Percentiles rank a stretch among this genome's conserved stretches.
These are phyloP conservation scores for Creontiades dilutus DNA, from an alignment of 2,888 invertebrate genomes.

Conservation along the genomic window DNA sequence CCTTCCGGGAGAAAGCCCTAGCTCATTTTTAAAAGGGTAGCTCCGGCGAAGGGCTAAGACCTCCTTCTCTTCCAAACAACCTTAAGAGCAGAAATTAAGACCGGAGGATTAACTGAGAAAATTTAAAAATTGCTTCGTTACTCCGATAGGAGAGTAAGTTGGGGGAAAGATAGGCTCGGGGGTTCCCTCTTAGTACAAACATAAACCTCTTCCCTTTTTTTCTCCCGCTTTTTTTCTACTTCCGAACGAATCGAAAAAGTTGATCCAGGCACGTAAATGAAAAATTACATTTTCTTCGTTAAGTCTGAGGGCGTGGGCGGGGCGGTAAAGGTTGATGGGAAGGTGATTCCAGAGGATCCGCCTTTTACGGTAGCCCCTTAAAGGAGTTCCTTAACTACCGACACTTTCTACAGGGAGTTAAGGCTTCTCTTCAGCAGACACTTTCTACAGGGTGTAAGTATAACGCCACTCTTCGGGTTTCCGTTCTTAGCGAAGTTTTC, in stretches of 20 bases:
- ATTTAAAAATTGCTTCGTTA: constrained; percentile 76
- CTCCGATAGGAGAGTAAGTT: constrained; percentile 30
- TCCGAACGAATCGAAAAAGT: constrained; percentile 75
- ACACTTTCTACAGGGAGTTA: constrained; percentile 9
- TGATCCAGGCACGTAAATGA: constrained; percentile 76
- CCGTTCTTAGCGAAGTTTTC: neutral
- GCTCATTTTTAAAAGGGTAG: constrained; percentile 74
- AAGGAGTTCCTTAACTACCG: constrained; percentile 40
- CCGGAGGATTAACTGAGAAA: constrained; percentile 76
- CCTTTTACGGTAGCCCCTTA: constrained; percentile 19
- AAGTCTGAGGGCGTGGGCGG: constrained; percentile 73
- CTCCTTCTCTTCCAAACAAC: constrained; percentile 46
- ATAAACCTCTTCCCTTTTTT: constrained; percentile 68
- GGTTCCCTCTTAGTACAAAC: constrained; percentile 73
- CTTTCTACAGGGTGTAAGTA: neutral
- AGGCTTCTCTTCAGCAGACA: constrained; percentile 8
- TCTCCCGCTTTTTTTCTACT: constrained; percentile 5
- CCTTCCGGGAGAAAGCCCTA: constrained; percentile 60
- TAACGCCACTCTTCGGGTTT: neutral
- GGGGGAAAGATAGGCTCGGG: constrained; percentile 54
- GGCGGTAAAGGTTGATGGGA: constrained; percentile 31
- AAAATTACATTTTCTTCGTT: constrained; percentile 76
- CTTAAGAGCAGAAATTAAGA: constrained; percentile 76
- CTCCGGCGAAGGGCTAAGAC: constrained; percentile 62
- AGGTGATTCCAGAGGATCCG: constrained; percentile 1